Evolutionary conservation across 2,888 invertebrate genomes (phyloP), one percentile per base, ranked within the genome.

Genomic region (Cepaea hortensis): DNA sequence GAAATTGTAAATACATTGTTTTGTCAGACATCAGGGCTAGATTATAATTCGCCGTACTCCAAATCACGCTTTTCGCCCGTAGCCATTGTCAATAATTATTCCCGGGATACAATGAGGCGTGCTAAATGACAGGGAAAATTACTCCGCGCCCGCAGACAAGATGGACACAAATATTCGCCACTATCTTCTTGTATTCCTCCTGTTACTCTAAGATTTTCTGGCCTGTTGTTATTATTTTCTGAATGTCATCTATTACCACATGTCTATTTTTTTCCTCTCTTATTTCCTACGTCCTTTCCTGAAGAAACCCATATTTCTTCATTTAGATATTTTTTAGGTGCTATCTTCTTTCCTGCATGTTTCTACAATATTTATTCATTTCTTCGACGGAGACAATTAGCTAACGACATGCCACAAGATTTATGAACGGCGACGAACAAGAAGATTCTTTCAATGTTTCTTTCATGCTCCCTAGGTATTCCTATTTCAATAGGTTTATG

Each of bases 1-100:
- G 55, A 55, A 55, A 9, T 6, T 55, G 61, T 3, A 61, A 61
- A 61, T 79, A 79, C 77, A 11, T 13, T 76, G n/a, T 79, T 61
- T 23, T 61, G 61, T 61, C 55, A 23, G 20, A 11, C 23, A 79
- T 13, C n/a, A 9, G 23, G 11, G 55, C n/a, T 79, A n/a, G 50
- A 79, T 79, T 79, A 79, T 79, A 79, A 79, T 79, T 79, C 55
- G 55, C 76, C 76, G 50, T 79, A 55, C 9, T 79, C 77, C 77
- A 61, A 23, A 79, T 79, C 55, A 79, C 61, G 61, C 4, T 61
- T 61, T 13, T 23, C 23, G 77, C 77, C 77, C 20, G 23, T 11
- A 61, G 77, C 77, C 5, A 55, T 9, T 79, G 77, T 55, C 77
- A 79, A 79, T 61, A 79, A 79, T 79, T 79, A 79, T 79, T 79